These are phyloP conservation scores for Saccopteryx bilineata DNA, from an alignment of 2,113 vertebrate genomes.

Conservation along the genomic window DNA sequence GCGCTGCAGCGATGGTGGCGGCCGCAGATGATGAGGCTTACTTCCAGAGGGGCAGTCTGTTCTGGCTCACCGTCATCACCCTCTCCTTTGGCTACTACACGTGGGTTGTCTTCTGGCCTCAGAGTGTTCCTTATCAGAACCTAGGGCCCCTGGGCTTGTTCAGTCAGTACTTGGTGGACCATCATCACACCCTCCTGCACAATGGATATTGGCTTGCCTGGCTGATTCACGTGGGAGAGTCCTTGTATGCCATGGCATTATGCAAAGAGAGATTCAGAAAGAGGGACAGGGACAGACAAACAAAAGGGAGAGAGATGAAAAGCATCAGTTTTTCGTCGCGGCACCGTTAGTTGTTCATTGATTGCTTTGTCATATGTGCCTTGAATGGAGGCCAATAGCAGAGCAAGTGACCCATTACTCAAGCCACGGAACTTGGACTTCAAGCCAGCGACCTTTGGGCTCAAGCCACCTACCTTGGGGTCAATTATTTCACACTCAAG, in stretches of 20 bases:
- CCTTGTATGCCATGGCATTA: constrained; percentile 88
- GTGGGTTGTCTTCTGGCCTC: constrained; percentile 92
- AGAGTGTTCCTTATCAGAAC: constrained; percentile 90
- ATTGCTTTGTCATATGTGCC: too few relatives aligned
- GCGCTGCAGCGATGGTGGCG: not conserved
- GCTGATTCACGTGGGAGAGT: constrained; percentile 91
- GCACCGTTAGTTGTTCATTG: too few relatives aligned
- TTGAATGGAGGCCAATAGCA: too few relatives aligned
- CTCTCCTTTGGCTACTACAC: constrained; percentile 86
- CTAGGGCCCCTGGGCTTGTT: constrained; percentile 92
- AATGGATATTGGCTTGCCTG: constrained; percentile 91
- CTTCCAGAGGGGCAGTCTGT: constrained; percentile 86
- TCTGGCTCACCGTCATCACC: constrained; percentile 86
- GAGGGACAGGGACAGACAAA: too few relatives aligned
- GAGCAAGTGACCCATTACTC: too few relatives aligned
- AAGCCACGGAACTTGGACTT: too few relatives aligned
- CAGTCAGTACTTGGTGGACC: constrained; percentile 89
- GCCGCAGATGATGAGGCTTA: constrained; percentile 51
- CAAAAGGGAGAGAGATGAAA: too few relatives aligned
- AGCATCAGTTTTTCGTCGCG: too few relatives aligned
- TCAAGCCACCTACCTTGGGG: too few relatives aligned
- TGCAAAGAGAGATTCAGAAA: too few relatives aligned
- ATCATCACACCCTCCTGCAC: constrained; percentile 88
- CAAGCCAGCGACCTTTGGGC: too few relatives aligned
- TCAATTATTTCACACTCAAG: too few relatives aligned